Evolutionary conservation across 2,113 vertebrate genomes (phyloP).

Genomic region (Halcyon malimbica): DNA sequence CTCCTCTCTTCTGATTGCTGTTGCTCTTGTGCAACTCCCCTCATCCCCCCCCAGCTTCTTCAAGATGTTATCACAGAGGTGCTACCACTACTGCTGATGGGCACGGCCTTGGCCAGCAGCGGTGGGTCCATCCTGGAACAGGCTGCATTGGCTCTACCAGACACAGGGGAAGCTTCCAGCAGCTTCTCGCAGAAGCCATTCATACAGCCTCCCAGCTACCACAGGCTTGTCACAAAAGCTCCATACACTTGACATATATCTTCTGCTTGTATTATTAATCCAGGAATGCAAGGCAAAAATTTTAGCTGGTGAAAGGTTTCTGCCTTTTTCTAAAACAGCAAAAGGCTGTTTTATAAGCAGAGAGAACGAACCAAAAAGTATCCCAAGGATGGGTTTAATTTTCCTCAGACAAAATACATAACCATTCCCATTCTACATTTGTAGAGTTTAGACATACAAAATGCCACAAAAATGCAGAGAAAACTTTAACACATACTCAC

Average conservation of each 20-base stretch:
- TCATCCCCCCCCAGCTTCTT: not conserved
- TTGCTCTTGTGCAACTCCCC: not conserved
- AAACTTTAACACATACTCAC: not conserved
- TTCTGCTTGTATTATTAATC: not conserved
- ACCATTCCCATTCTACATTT: not conserved
- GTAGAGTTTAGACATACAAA: not conserved
- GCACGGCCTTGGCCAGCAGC: accelerated
- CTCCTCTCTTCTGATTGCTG: not conserved
- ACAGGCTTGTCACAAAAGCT: not conserved
- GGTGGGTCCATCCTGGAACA: not conserved
- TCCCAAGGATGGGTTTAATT: not conserved
- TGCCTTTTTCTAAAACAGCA: not conserved
- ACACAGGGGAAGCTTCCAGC: not conserved
- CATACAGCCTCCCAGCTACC: not conserved
- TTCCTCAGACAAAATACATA: not conserved
- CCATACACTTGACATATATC: not conserved
- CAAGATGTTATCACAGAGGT: not conserved
- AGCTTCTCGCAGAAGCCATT: not conserved
- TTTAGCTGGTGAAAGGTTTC: not conserved
- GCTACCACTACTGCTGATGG: accelerated
- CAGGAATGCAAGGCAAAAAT: not conserved
- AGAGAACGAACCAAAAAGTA: not conserved
- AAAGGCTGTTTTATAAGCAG: not conserved
- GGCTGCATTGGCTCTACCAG: not conserved
- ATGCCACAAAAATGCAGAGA: not conserved